Base-by-base conservation (phyloP, 2,888 invertebrate species). In the Odontocerum albicorne region DNA sequence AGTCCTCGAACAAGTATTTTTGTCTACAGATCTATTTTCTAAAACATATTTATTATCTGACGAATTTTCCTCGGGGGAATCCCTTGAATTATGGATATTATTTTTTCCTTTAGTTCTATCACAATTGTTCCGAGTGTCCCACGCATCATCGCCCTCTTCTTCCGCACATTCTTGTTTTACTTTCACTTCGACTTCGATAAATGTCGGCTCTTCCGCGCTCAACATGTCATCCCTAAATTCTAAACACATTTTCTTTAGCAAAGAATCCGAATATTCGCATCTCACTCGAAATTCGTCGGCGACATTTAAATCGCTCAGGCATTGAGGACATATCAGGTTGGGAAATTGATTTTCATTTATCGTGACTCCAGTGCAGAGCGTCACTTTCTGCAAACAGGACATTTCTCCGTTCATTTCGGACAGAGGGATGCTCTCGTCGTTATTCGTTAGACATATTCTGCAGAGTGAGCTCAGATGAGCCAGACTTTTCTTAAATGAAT, bases 241-340 rank as follows among this genome's bases (percentile, higher is more conserved):
- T n/a, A n/a, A n/a, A n/a, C n/a, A 16, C 15, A 43, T n/a, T 7
- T 43, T 43, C 27, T 16, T 43, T 6, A 43, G 43, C 13, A 31
- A 7, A 13, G n/a, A 8, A 13, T 43, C 43, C 6, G 43, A 19
- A 3, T 31, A 13, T 16, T 43, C 17, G 27, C 43, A 43, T 13
- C 15, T 43, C 7, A 27, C 3, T 43, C 43, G 22, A 15, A 43
- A 43, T 2, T n/a, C 13, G 21, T 43, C 15, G 2, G 43, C 43
- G 4, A 16, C 21, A n/a, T 43, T 13, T 15, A 43, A n/a, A 13
- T 43, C 27, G 6, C 19, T 6, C 7, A 12, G 13, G 19, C 43
- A 43, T 2, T 19, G 4, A n/a, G 6, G 6, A 16, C 43, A 43
- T 4, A 43, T 43, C 6, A 13, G 2, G 15, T 43, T 16, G 12